A percentile compares a stretch with the other conserved stretches of the same genome.
Evolutionary conservation across 2,113 vertebrate species (phyloP).

Genomic region (Callorhinus ursinus): DNA sequence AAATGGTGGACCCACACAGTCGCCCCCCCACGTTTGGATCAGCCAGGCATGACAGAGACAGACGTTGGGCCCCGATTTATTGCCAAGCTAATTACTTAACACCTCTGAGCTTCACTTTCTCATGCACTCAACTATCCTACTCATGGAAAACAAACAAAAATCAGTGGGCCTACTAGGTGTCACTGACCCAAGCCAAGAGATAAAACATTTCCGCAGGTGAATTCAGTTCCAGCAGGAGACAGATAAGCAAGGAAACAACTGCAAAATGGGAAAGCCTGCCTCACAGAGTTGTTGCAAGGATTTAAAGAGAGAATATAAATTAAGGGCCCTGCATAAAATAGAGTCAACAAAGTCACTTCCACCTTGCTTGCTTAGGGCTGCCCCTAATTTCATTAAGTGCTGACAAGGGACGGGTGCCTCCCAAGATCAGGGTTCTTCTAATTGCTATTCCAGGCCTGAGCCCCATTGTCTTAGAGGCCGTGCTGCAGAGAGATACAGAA

Average conservation of each 20-base stretch:
- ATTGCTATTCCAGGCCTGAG: background rate
- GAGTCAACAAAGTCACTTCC: background rate
- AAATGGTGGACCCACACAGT: background rate
- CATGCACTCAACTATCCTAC: background rate
- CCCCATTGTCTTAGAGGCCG: background rate
- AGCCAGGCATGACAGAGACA: background rate
- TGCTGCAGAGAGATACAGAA: background rate
- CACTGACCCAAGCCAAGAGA: background rate
- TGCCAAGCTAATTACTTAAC: background rate
- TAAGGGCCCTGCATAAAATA: background rate
- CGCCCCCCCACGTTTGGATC: background rate
- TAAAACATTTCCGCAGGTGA: background rate
- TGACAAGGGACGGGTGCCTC: background rate
- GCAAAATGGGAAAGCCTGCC: background rate
- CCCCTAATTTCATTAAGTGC: conserved; percentile 36
- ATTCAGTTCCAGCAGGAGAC: background rate
- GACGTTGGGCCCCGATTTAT: background rate
- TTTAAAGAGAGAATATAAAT: background rate
- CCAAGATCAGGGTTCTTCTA: background rate
- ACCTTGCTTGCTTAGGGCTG: background rate
- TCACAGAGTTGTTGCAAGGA: background rate
- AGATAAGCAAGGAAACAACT: background rate
- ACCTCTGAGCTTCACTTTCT: background rate
- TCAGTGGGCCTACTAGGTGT: background rate
- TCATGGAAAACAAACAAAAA: background rate